These are phyloP conservation scores for Orthosia gothica DNA, from an alignment of 2,888 invertebrate genomes.

Conservation along the genomic window DNA sequence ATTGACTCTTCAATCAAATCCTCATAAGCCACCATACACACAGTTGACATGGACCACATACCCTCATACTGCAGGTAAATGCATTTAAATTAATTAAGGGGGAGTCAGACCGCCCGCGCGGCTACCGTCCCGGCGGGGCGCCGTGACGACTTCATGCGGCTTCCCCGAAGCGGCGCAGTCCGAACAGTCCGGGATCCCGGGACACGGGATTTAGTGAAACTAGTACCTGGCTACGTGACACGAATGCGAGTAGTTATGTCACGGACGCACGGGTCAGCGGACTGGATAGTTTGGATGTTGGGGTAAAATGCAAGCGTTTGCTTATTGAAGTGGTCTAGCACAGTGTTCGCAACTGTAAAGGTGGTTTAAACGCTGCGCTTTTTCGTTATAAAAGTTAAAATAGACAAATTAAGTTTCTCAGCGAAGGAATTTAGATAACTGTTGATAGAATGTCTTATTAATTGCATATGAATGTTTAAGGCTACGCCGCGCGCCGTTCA, in stretches of 20 bases:
- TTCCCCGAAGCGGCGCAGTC: constrained; percentile 82
- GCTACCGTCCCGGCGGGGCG: constrained; percentile 87
- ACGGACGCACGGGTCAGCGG: constrained; percentile 50
- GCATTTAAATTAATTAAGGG: constrained; percentile 90
- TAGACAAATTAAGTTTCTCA: too few species aligned
- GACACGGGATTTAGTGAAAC: constrained; percentile 71
- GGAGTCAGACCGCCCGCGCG: constrained; percentile 88
- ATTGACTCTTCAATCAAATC: constrained; percentile 28
- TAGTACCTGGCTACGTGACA: constrained; percentile 71
- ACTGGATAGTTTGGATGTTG: constrained; percentile 37
- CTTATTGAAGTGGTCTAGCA: constrained; percentile 21
- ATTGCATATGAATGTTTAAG: neutral
- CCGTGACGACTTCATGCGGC: constrained; percentile 90
- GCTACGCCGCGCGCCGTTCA: too few species aligned
- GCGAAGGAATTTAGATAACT: neutral
- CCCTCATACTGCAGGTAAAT: constrained; percentile 81
- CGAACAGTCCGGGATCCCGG: constrained; percentile 37
- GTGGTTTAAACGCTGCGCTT: neutral
- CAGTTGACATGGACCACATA: constrained; percentile 59
- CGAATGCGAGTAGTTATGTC: constrained; percentile 62
- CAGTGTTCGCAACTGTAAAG: neutral
- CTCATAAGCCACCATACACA: constrained; percentile 30
- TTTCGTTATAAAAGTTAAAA: neutral
- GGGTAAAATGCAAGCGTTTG: constrained; percentile 36
- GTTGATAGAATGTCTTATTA: neutral